A percentile compares a stretch with the other conserved stretches of the same genome.
Evolutionary conservation across 2,113 vertebrate genomes (phyloP).

Genomic region (Alosa alosa): DNA sequence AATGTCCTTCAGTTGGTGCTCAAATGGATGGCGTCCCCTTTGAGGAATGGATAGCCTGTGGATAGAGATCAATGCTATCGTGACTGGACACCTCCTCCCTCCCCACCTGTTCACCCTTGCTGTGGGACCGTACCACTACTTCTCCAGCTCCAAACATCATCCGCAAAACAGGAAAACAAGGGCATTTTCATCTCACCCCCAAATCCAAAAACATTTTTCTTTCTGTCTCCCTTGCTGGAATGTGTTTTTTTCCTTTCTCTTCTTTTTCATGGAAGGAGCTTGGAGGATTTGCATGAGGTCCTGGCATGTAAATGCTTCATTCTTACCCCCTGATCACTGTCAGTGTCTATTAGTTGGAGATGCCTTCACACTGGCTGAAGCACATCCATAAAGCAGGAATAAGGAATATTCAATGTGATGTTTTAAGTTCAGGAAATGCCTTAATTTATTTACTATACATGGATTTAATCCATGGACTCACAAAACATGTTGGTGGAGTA

Average conservation of each 20-base stretch:
- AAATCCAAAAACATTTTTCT: neutral
- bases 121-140: neutral
- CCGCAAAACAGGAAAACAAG: neutral
- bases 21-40: neutral
- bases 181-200: neutral
- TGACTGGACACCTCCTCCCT: neutral
- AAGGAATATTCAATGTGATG: neutral
- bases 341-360: neutral
- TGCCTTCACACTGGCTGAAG: neutral
- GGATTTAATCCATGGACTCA: neutral
- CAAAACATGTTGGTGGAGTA: neutral
- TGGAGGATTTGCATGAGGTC: neutral
- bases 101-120: neutral
- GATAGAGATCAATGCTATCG: slow-evolving; percentile 18
- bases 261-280: neutral
- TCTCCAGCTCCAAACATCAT: neutral
- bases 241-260: neutral
- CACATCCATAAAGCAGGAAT: neutral
- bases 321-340: neutral
- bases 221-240: neutral
- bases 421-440: slow-evolving; percentile 7
- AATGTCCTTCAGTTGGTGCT: slow-evolving; percentile 12
- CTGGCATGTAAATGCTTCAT: neutral
- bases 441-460: slow-evolving; percentile 4
- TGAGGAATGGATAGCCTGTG: neutral